Percentiles rank a stretch among this genome's conserved stretches.
phyloP scores from a whole-genome alignment of 2,888 invertebrate genomes.

The Hydrotaea diabolus region DNA sequence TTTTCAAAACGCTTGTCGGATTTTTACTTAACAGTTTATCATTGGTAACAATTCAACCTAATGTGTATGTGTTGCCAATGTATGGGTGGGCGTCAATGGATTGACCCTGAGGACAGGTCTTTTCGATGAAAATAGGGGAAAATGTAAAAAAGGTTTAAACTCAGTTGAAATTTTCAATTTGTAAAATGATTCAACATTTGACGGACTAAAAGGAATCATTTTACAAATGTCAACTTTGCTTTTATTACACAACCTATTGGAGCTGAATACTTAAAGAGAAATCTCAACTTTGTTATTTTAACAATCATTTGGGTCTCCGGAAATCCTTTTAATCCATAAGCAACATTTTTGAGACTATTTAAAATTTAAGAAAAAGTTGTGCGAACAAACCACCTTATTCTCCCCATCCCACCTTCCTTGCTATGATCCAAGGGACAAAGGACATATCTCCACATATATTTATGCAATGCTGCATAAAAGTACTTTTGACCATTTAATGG shows the following conservation, averaged over 20 bases:
- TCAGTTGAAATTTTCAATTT: slow-evolving; percentile 47
- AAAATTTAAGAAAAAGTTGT: too few species aligned
- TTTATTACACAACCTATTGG: slow-evolving; percentile 4
- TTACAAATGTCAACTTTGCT: slow-evolving; percentile 37
- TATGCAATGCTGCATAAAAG: not conserved
- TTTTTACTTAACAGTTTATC: too few species aligned
- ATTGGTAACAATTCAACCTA: too few species aligned
- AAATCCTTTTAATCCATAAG: not conserved
- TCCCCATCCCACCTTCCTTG: too few species aligned
- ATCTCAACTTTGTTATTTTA: not conserved
- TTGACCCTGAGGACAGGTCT: slow-evolving; percentile 32
- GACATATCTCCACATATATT: not conserved
- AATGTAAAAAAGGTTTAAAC: slow-evolving; percentile 26
- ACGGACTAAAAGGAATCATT: slow-evolving; percentile 48
- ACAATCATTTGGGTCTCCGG: not conserved
- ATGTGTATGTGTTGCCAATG: not conserved
- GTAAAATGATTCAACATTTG: slow-evolving; percentile 49
- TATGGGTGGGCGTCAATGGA: not conserved
- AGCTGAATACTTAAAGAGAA: slow-evolving; percentile 4
- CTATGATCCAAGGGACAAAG: too few species aligned
- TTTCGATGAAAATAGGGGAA: not conserved
- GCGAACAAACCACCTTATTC: too few species aligned
- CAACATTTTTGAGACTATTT: too few species aligned
- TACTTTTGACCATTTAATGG: slow-evolving; percentile 13
- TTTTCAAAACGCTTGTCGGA: too few species aligned